Percentiles rank a stretch among this genome's conserved stretches.
These are phyloP conservation scores for Conomelus anceps DNA, from an alignment of 2,888 invertebrate species.

Conservation along the genomic window DNA sequence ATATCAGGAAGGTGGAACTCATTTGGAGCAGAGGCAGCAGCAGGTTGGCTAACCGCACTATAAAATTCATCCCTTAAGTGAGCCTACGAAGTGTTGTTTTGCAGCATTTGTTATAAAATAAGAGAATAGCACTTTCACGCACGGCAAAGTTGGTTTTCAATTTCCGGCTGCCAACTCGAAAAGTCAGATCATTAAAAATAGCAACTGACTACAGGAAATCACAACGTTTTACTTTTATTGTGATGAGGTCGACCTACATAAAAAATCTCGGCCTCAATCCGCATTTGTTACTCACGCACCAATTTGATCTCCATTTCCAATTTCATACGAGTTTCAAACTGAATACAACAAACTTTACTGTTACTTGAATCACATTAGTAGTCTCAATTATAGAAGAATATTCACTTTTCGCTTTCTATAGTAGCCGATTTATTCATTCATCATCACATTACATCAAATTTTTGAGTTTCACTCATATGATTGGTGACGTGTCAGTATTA, in stretches of 20 bases:
- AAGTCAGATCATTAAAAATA: not conserved
- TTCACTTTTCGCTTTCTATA: too few species aligned
- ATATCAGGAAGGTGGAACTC: not conserved
- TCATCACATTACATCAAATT: too few species aligned
- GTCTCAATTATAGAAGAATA: too few species aligned
- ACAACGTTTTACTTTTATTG: not conserved
- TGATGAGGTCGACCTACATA: not conserved
- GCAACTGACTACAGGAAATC: not conserved
- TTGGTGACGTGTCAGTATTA: too few species aligned
- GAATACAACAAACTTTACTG: not conserved
- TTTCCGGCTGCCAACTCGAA: not conserved
- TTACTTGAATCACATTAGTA: not conserved
- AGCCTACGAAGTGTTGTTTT: not conserved
- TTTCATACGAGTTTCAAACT: not conserved
- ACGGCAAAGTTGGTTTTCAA: not conserved
- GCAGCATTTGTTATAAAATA: not conserved
- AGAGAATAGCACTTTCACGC: not conserved
- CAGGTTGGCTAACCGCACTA: not conserved
- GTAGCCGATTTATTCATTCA: too few species aligned
- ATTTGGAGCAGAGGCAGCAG: not conserved
- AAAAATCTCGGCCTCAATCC: not conserved
- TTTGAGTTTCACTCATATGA: too few species aligned
- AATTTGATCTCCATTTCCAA: not conserved
- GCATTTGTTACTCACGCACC: not conserved
- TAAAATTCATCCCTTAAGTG: not conserved